Evolutionary conservation across 2,888 invertebrate genomes (phyloP).

Genomic region (Macaria liturata): DNA sequence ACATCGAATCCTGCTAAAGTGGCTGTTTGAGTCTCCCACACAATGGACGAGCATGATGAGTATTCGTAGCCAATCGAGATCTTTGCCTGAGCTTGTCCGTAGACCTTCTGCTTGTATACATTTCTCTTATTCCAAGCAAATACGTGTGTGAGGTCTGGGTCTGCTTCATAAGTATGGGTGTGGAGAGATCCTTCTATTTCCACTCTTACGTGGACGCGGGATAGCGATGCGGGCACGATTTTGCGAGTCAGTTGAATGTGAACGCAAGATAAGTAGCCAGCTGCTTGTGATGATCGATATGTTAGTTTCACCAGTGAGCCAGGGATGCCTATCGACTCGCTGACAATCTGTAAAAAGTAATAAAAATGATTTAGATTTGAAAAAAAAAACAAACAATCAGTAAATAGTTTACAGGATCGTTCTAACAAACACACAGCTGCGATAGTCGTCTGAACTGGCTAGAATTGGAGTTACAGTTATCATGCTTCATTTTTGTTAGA

Average conservation of each 20-base stretch:
- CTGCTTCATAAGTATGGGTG: constrained; percentile 97
- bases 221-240: constrained; percentile 90
- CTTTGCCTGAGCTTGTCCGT: constrained; percentile 93
- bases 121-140: constrained; percentile 99
- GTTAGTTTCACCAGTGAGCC: constrained; percentile 96
- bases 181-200: constrained; percentile 97
- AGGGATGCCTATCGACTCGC: constrained; percentile 96
- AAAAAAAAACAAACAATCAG: too few relatives aligned
- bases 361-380: not conserved
- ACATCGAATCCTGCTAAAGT: constrained; percentile 98
- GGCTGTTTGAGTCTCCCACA: constrained; percentile 98
- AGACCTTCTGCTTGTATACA: constrained; percentile 98
- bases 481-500: too few relatives aligned
- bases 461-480: too few relatives aligned
- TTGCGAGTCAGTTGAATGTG: constrained; percentile 94
- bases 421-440: too few relatives aligned
- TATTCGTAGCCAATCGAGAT: constrained; percentile 98
- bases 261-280: constrained; percentile 96
- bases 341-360: constrained; percentile 90
- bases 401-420: too few relatives aligned
- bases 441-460: too few relatives aligned
- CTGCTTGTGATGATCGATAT: constrained; percentile 97
- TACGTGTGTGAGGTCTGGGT: constrained; percentile 96
- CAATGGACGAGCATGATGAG: constrained; percentile 91
- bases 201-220: constrained; percentile 95